These are phyloP conservation scores for Baccha elongata DNA, from an alignment of 2,888 invertebrate genomes.

Conservation along the genomic window DNA sequence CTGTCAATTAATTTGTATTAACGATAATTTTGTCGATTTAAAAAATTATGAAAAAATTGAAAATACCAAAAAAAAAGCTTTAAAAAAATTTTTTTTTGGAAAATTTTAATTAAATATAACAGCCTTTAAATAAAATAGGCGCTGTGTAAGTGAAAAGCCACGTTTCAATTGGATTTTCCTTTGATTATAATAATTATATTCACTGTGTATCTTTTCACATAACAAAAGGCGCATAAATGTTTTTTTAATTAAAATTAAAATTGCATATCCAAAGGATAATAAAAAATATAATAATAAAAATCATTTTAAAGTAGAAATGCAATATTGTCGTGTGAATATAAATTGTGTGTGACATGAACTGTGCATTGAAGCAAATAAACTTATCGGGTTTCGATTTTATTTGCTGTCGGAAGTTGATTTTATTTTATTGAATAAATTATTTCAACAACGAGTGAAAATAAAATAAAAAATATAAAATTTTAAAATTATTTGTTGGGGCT, in stretches of 20 bases:
- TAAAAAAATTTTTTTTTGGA: not conserved
- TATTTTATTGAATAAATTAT: not conserved
- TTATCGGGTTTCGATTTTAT: slow-evolving; percentile 6
- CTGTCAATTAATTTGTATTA: slow-evolving; percentile 43
- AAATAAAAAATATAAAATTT: not conserved
- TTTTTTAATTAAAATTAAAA: slow-evolving; percentile 15
- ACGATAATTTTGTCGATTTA: not conserved
- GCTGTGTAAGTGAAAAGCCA: slow-evolving; percentile 8
- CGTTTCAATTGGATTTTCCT: not conserved
- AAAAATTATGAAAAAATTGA: slow-evolving; percentile 4
- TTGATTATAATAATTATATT: slow-evolving; percentile 13
- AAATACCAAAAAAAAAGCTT: not conserved
- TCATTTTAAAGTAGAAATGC: slow-evolving; percentile 5
- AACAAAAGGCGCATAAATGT: slow-evolving; percentile 22
- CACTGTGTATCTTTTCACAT: slow-evolving; percentile 7
- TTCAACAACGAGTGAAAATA: slow-evolving; percentile 1
- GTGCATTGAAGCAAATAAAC: not conserved
- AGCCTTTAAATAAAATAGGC: slow-evolving; percentile 21
- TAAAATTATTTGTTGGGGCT: not conserved
- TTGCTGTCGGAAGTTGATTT: not conserved
- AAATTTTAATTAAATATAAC: slow-evolving; percentile 8
- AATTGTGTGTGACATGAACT: slow-evolving; percentile 1
- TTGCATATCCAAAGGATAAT: slow-evolving; percentile 6
- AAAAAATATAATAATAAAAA: not conserved
- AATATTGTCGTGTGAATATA: not conserved